Evolutionary conservation across 23 tunicate genomes (phyloP), one percentile per base, ranked within the genome.

Genomic region (Halocynthia roretzi): DNA sequence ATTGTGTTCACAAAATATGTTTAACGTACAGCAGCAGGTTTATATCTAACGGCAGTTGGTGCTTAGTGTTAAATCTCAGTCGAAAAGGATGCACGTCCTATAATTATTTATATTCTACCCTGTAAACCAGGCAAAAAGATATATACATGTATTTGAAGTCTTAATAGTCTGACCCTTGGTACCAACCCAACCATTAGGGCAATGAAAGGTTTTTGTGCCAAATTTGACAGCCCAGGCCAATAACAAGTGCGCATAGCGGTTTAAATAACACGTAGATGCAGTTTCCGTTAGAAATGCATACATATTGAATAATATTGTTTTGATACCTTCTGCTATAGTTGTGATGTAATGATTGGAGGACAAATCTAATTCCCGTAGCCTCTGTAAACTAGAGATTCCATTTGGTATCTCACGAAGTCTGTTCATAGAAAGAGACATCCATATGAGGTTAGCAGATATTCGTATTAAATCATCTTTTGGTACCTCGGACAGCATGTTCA

Each of bases 281-380:
- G 44, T 31, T 31, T 31, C 44, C 1, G 44, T 31, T 31, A 31
- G 44, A 31, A 31, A 31, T 4, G 44, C 44, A 31, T 31, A 31
- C 44, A 31, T 31, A 31, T 31, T 31, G 44, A 31, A 31, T 31
- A 14, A 14, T 72, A 19, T 5, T 72, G 15, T 50, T 49, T 50
- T 11, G 15, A 14, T 51, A 77, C 86, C 19, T 52, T 40, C 50
- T 15, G 86, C 74, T 54, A 82, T 11, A 7, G 79, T 19, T 14
- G 71, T 63, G 56, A 82, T 75, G 18, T 61, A 55, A 10, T 54
- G 22, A 61, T 82, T 82, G 50, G 74, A 54, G 31, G 86, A 82
- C 12, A 82, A 23, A 53, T 82, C 86, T 48, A 82, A 52, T 21
- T 82, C 65, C 61, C 20, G 52, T 18, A 82, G 65, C 23, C 75